Conservation (phyloP, 2,888 invertebrate genomes). For the Amaurobius ferox region DNA sequence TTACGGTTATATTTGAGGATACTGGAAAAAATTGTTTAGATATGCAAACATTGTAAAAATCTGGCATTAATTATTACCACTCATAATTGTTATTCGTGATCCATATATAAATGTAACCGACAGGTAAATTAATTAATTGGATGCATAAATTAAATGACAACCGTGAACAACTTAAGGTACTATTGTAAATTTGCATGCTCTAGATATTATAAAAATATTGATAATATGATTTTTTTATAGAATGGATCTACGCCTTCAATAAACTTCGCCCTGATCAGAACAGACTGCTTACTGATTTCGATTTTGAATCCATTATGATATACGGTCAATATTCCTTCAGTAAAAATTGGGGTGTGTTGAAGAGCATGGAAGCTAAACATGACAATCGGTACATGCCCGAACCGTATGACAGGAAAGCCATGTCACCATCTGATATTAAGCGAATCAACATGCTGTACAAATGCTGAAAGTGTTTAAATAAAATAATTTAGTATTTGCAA, state of each 20-base stretch:
- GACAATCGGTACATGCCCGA: slow-evolving; percentile 12
- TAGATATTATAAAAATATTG: no score
- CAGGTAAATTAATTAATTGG: no score
- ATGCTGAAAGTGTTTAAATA: background rate
- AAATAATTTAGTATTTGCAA: no score
- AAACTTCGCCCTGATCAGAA: slow-evolving; percentile 6
- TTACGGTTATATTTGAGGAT: no score
- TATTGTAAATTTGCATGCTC: no score
- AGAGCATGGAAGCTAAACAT: slow-evolving; percentile 33
- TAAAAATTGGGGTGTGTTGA: slow-evolving; percentile 74
- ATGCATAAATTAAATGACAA: no score
- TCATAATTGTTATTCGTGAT: no score
- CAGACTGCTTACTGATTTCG: slow-evolving; percentile 75
- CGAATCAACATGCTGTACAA: slow-evolving; percentile 1
- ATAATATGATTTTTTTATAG: background rate
- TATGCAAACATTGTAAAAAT: no score
- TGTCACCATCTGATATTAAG: slow-evolving; percentile 12
- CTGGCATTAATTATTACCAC: no score
- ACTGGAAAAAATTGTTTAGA: no score
- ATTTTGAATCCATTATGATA: slow-evolving; percentile 79
- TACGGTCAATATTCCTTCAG: slow-evolving; percentile 79
- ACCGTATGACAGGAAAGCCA: slow-evolving; percentile 16
- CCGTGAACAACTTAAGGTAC: no score
- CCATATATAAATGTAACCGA: no score
- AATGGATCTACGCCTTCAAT: background rate